Percentiles rank a stretch among this genome's conserved stretches.
These are phyloP conservation scores for Spodoptera frugiperda DNA, from an alignment of 1,140 invertebrate genomes.

Conservation along the genomic window DNA sequence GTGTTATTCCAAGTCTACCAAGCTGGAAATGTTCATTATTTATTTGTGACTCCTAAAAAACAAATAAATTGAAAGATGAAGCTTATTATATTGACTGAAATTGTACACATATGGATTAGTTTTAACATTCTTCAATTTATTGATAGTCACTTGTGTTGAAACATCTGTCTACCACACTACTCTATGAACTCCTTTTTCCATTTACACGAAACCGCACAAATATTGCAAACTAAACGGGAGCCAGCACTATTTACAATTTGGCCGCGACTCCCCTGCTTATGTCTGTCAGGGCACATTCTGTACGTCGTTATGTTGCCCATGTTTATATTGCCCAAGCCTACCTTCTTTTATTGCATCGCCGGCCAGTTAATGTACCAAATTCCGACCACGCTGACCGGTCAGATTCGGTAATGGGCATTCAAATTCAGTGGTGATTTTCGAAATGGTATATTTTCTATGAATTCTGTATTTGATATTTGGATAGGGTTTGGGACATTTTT, in stretches of 20 bases:
- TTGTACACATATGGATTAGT: too few relatives aligned
- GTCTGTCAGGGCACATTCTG: slow-evolving; percentile 78
- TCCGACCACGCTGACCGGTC: slow-evolving; percentile 6
- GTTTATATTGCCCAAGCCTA: slow-evolving; percentile 72
- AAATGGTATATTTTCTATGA: slow-evolving; percentile 25
- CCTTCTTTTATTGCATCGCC: slow-evolving; percentile 46
- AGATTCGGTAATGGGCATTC: slow-evolving; percentile 10
- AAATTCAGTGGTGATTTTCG: slow-evolving; percentile 5
- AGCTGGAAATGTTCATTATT: too few relatives aligned
- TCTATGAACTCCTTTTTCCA: slow-evolving; percentile 78
- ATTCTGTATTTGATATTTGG: neutral
- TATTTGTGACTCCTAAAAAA: too few relatives aligned
- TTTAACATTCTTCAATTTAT: too few relatives aligned
- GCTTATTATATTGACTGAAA: too few relatives aligned
- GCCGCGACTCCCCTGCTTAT: slow-evolving; percentile 62
- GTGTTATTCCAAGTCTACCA: too few relatives aligned
- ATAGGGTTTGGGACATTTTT: neutral
- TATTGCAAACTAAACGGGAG: slow-evolving; percentile 84
- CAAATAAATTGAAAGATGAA: too few relatives aligned
- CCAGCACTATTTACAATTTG: slow-evolving; percentile 82
- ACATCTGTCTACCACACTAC: slow-evolving; percentile 25
- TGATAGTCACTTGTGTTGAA: neutral
- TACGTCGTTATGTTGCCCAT: slow-evolving; percentile 76
- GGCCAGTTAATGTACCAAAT: slow-evolving; percentile 32
- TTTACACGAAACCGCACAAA: slow-evolving; percentile 82